Conservation (phyloP, 2,888 invertebrate genomes). For the Anagyrus pseudococci region DNA sequence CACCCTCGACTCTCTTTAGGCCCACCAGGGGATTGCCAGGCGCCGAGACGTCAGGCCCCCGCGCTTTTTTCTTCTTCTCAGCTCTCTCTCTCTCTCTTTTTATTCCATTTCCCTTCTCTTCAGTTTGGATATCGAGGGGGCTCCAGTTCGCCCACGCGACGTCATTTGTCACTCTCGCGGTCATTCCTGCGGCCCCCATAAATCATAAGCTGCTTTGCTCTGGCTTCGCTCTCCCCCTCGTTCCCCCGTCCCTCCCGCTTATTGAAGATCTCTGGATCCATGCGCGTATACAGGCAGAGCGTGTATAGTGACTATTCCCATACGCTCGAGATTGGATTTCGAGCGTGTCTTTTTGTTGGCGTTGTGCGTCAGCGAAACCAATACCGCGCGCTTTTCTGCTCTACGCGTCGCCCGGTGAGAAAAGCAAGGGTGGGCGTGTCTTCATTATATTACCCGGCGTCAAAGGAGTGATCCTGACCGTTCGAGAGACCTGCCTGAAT, state of each 20-base stretch:
- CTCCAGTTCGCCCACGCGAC: constrained; percentile 25
- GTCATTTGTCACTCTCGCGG: constrained; percentile 31
- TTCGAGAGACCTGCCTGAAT: no score
- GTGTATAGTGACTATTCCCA: no score
- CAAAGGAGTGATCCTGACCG: no score
- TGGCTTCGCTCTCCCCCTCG: not conserved
- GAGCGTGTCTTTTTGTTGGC: no score
- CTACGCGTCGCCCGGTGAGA: no score
- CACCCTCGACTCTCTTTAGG: constrained; percentile 37
- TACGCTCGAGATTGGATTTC: no score
- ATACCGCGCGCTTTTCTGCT: no score
- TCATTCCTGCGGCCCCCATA: constrained; percentile 8
- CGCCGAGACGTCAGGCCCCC: constrained; percentile 42
- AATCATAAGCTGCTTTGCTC: constrained; percentile 31
- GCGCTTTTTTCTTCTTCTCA: constrained; percentile 41
- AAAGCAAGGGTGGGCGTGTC: no score
- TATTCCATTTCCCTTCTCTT: not conserved
- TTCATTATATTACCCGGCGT: no score
- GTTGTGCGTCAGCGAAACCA: no score
- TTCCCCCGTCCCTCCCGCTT: not conserved
- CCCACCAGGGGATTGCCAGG: constrained; percentile 46
- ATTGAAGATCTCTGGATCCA: no score
- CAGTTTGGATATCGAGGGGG: not conserved
- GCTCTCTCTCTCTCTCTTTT: constrained; percentile 6
- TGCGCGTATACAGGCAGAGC: no score